Percentiles rank a stretch among this genome's conserved stretches.
phyloP scores from a whole-genome alignment of 2,888 invertebrate genomes.

The Caenorhabditis imperialis region DNA sequence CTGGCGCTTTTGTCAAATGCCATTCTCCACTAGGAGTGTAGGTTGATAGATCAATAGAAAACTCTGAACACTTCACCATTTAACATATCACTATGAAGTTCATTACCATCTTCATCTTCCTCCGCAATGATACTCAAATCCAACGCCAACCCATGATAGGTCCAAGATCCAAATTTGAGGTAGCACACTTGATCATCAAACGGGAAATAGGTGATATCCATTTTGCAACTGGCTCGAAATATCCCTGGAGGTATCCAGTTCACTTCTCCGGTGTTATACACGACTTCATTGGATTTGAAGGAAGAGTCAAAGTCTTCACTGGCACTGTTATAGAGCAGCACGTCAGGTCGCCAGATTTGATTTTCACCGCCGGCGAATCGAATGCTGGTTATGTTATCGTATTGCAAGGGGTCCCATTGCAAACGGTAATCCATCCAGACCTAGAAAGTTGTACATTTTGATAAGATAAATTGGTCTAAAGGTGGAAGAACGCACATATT shows the following conservation, averaged over 20 bases:
- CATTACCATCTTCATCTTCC: slow-evolving; percentile 57
- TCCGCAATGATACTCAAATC: slow-evolving; percentile 83
- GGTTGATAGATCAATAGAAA: slow-evolving; percentile 69
- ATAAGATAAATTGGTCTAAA: not conserved
- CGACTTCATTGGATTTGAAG: slow-evolving; percentile 71
- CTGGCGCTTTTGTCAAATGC: slow-evolving; percentile 75
- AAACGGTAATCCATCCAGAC: slow-evolving; percentile 69
- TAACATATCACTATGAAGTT: not conserved
- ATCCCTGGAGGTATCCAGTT: slow-evolving; percentile 74
- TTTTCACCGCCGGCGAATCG: slow-evolving; percentile 69
- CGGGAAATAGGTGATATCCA: slow-evolving; percentile 72
- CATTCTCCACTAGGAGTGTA: slow-evolving; percentile 73
- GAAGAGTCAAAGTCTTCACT: slow-evolving; percentile 73
- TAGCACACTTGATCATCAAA: slow-evolving; percentile 73
- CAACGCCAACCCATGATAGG: slow-evolving; percentile 90
- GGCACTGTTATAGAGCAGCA: slow-evolving; percentile 72
- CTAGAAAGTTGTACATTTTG: slow-evolving; percentile 21
- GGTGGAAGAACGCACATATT: slow-evolving; percentile 62
- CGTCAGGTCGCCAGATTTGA: slow-evolving; percentile 72
- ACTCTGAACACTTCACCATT: slow-evolving; percentile 32
- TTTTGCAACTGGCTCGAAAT: slow-evolving; percentile 67
- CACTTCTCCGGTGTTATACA: slow-evolving; percentile 71
- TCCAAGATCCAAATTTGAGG: slow-evolving; percentile 93
- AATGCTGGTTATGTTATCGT: slow-evolving; percentile 69
- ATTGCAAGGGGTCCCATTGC: slow-evolving; percentile 70